A percentile compares a stretch with the other conserved stretches of the same genome.
phyloP scores from a whole-genome alignment of 2,888 invertebrate genomes.

The Sarcophaga variegata region DNA sequence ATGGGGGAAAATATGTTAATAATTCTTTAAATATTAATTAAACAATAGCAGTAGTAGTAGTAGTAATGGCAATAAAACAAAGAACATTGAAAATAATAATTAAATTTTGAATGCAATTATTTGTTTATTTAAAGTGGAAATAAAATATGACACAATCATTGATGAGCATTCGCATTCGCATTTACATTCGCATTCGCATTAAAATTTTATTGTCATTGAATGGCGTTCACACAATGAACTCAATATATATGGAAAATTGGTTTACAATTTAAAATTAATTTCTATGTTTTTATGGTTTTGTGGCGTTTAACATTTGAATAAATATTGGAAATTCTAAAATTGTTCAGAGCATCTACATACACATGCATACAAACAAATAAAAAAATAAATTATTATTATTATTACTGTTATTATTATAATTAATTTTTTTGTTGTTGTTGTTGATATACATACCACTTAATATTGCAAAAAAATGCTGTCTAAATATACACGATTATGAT shows the following conservation, averaged over 20 bases:
- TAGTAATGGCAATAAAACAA: too few relatives aligned
- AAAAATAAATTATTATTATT: not conserved
- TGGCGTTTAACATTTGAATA: constrained; percentile 57
- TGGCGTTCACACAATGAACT: constrained; percentile 19
- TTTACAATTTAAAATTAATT: constrained; percentile 6
- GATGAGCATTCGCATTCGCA: too few relatives aligned
- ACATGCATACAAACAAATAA: too few relatives aligned
- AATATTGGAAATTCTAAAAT: constrained; percentile 57
- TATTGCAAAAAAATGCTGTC: constrained; percentile 35
- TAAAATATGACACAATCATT: too few relatives aligned
- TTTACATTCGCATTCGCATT: too few relatives aligned
- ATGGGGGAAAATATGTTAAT: too few relatives aligned
- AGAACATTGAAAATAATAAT: not conserved
- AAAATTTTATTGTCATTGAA: constrained; percentile 15
- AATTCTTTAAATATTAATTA: too few relatives aligned
- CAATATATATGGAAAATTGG: not conserved
- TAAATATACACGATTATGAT: constrained; percentile 24
- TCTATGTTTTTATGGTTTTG: not conserved
- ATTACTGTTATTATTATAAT: not conserved
- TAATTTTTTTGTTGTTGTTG: constrained; percentile 2
- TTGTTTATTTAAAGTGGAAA: not conserved
- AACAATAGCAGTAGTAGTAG: too few relatives aligned
- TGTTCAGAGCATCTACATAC: too few relatives aligned
- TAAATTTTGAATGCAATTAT: constrained; percentile 2
- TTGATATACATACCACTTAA: not conserved